Evolutionary conservation across 2,888 invertebrate genomes (phyloP).

Genomic region (Spilarctia lutea): DNA sequence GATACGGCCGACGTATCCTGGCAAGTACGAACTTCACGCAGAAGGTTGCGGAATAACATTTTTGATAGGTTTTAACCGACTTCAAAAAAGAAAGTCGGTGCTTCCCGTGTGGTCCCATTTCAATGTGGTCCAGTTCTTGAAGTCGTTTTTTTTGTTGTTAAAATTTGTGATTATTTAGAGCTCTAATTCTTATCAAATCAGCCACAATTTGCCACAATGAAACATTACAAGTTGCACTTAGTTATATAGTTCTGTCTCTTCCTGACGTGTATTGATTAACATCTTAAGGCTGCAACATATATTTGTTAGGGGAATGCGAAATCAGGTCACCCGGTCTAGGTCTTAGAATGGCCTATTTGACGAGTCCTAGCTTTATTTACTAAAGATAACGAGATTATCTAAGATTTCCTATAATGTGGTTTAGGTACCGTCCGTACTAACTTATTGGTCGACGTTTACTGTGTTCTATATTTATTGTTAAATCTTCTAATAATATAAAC

Average conservation of each 20-base stretch:
- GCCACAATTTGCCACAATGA: too few species aligned
- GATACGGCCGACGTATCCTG: too few species aligned
- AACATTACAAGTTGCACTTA: background rate
- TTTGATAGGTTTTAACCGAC: too few species aligned
- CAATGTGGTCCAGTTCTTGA: too few species aligned
- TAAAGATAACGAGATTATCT: background rate
- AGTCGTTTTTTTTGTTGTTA: too few species aligned
- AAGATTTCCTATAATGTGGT: background rate
- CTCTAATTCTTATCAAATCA: too few species aligned
- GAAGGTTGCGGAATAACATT: too few species aligned
- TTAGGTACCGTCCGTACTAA: background rate
- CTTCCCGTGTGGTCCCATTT: too few species aligned
- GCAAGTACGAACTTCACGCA: too few species aligned
- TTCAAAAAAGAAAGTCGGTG: too few species aligned
- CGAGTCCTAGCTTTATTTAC: background rate
- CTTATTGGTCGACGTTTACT: background rate
- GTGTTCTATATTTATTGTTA: background rate
- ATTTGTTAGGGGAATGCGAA: background rate
- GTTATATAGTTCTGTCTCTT: background rate
- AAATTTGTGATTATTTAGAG: too few species aligned
- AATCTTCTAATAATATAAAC: too few species aligned
- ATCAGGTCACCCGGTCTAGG: constrained; percentile 1
- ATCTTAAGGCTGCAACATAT: background rate
- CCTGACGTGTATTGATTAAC: background rate
- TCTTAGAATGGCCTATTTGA: background rate